A percentile compares a stretch with the other conserved stretches of the same genome.
Evolutionary conservation across 2,888 invertebrate genomes (phyloP).

Genomic region (Tuberolachnus salignus): DNA sequence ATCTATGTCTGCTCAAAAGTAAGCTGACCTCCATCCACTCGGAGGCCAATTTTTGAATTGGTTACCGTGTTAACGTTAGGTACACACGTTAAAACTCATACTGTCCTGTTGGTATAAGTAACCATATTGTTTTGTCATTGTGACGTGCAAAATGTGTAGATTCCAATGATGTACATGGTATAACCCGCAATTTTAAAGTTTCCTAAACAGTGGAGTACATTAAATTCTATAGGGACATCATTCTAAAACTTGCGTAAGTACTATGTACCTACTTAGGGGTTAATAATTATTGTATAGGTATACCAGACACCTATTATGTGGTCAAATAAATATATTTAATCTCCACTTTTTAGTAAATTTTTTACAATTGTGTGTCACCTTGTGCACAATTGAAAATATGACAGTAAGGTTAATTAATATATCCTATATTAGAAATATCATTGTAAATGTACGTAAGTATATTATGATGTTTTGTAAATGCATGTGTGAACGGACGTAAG

Average conservation of each 20-base stretch:
- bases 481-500: constrained; percentile 35
- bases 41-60: not conserved
- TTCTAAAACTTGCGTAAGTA: not conserved
- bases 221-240: not conserved
- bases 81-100: not conserved
- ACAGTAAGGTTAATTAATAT: not conserved
- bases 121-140: not conserved
- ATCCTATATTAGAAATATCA: not conserved
- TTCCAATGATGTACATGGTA: not conserved
- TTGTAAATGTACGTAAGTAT: constrained; percentile 21
- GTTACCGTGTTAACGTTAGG: not conserved
- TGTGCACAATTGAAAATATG: not conserved
- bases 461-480: constrained; percentile 21
- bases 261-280: no score
- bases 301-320: no score
- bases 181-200: not conserved
- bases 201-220: not conserved
- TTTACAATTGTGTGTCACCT: not conserved
- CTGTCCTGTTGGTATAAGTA: not conserved
- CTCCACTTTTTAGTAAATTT: not conserved
- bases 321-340: not conserved
- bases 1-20: constrained; percentile 78
- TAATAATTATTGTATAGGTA: no score
- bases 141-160: not conserved
- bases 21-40: constrained; percentile 54